Percentiles rank a stretch among this genome's conserved stretches.
Conservation (phyloP, 1,140 invertebrate species). For the Oryzaephilus surinamensis region DNA sequence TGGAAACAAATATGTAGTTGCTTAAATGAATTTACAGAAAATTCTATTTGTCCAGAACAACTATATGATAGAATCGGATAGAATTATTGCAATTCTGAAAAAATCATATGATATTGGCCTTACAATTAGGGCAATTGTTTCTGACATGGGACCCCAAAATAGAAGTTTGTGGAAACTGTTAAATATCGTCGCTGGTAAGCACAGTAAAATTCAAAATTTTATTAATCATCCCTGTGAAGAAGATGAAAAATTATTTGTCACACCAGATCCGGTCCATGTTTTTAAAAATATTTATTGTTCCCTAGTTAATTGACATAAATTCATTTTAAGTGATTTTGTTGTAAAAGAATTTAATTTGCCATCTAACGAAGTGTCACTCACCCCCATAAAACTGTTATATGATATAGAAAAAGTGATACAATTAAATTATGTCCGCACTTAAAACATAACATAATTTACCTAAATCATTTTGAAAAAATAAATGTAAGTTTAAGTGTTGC, state of each 20-base stretch:
- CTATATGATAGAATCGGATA: neutral
- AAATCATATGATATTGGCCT: neutral
- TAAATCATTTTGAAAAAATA: constrained; percentile 7
- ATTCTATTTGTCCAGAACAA: neutral
- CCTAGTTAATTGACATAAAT: constrained; percentile 2
- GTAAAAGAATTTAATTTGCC: constrained; percentile 5
- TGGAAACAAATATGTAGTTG: constrained; percentile 5
- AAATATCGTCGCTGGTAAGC: constrained; percentile 1
- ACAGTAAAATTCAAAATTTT: constrained; percentile 1
- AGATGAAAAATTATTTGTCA: constrained; percentile 6
- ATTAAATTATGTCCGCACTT: constrained; percentile 1
- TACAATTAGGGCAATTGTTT: neutral
- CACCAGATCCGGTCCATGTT: constrained; percentile 9
- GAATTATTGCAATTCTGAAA: neutral
- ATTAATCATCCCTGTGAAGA: neutral
- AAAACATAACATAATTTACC: constrained; percentile 3
- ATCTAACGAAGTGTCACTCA: neutral
- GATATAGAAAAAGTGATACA: constrained; percentile 1
- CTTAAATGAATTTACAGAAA: constrained; percentile 1
- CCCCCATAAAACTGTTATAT: neutral
- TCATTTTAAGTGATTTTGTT: constrained; percentile 1
- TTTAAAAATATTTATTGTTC: constrained; percentile 9
- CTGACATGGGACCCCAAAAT: constrained; percentile 1
- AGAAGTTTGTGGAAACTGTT: neutral
- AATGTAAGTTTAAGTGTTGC: constrained; percentile 5